Conservation (phyloP, 2,797 vertebrate genomes). For the Fundulus diaphanus region DNA sequence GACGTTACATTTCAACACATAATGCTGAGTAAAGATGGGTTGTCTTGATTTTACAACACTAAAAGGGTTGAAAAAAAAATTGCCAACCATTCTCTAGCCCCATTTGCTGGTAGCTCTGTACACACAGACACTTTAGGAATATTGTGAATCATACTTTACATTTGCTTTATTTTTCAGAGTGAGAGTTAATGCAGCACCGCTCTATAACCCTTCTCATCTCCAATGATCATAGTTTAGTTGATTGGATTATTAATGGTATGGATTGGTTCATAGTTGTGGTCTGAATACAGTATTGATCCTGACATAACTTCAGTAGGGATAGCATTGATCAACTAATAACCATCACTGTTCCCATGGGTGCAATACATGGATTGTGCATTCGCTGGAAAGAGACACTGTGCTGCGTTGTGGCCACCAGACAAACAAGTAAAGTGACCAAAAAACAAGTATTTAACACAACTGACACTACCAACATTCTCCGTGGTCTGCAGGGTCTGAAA, state of each 20-base stretch:
- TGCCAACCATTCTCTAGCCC: neutral
- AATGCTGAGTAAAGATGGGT: neutral
- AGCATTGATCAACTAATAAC: conserved; percentile 69
- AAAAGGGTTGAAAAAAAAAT: no score
- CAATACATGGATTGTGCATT: conserved; percentile 56
- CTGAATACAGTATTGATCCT: conserved; percentile 62
- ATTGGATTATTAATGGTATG: conserved; percentile 58
- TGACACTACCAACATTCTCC: neutral
- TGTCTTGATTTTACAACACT: neutral
- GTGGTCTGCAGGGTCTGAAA: neutral
- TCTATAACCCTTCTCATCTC: conserved; percentile 30
- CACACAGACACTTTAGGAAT: neutral
- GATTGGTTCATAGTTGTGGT: conserved; percentile 52
- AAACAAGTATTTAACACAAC: neutral
- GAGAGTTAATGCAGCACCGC: conserved; percentile 24
- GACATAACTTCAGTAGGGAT: conserved; percentile 59
- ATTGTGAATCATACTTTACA: conserved; percentile 3
- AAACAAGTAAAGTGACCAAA: neutral
- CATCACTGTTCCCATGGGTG: conserved; percentile 40
- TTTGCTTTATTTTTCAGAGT: conserved; percentile 15
- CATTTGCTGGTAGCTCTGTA: neutral
- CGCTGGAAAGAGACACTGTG: conserved; percentile 33
- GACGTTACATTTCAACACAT: neutral
- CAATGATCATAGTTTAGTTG: conserved; percentile 42
- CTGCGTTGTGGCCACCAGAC: conserved; percentile 10